Conservation (phyloP, 2,888 invertebrate species). For the Penaeus monodon region DNA sequence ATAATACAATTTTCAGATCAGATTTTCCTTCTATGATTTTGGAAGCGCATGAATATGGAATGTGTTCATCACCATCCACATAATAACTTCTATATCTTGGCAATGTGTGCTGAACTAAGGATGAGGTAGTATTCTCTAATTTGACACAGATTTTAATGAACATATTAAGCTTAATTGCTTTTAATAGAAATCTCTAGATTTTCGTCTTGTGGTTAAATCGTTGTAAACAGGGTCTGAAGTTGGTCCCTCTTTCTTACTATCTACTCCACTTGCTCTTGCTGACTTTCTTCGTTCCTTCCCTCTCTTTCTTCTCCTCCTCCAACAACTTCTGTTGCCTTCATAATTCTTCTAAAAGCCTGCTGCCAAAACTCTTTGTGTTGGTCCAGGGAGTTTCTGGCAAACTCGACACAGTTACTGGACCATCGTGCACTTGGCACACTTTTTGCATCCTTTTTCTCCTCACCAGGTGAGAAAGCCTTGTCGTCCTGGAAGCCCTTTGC, state of each 20-base stretch:
- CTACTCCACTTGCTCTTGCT: conserved; percentile 4
- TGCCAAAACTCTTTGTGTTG: conserved; percentile 62
- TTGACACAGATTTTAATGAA: no score
- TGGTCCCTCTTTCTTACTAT: not conserved
- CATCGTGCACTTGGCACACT: conserved; percentile 60
- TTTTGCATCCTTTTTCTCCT: conserved; percentile 41
- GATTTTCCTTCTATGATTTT: no score
- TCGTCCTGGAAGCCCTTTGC: conserved; percentile 60
- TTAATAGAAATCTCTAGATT: conserved; percentile 3
- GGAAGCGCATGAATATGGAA: no score
- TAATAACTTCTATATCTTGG: no score
- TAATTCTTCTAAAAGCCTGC: conserved; percentile 31
- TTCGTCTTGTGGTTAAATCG: conserved; percentile 20
- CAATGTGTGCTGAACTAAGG: no score
- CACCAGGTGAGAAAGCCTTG: conserved; percentile 50
- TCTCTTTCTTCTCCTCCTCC: conserved; percentile 24
- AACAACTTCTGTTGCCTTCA: conserved; percentile 18
- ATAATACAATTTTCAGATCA: no score
- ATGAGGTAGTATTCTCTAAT: no score
- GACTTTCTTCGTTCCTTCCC: conserved; percentile 14
- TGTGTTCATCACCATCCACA: no score
- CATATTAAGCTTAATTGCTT: no score
- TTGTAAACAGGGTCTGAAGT: not conserved
- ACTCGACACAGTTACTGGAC: conserved; percentile 53
- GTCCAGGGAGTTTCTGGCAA: conserved; percentile 63